Percentiles rank a stretch among this genome's conserved stretches.
Evolutionary conservation across 1,140 invertebrate species (phyloP).

Genomic region (Meloidogyne hapla): DNA sequence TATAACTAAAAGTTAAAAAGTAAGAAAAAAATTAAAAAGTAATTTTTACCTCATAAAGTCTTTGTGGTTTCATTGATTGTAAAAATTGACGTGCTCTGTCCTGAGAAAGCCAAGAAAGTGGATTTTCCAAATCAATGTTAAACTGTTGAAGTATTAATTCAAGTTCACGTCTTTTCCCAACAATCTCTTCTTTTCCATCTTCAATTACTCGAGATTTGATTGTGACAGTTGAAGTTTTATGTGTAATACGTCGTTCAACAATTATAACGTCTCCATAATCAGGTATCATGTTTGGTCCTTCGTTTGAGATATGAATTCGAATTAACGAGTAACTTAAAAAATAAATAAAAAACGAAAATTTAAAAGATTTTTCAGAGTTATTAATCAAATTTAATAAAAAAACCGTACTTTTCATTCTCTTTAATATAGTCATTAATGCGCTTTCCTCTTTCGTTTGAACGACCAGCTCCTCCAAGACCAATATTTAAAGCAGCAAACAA

Average conservation of each 20-base stretch:
- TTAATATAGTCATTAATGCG: conserved; percentile 43
- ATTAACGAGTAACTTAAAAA: conserved; percentile 30
- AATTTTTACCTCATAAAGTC: conserved; percentile 42
- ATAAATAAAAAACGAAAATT: too few relatives aligned
- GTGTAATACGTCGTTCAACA: conserved; percentile 34
- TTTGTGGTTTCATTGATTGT: conserved; percentile 50
- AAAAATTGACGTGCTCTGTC: conserved; percentile 44
- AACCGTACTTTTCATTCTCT: conserved; percentile 39
- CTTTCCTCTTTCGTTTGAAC: conserved; percentile 45
- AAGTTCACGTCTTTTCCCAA: conserved; percentile 33
- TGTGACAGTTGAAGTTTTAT: not conserved
- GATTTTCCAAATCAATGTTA: conserved; percentile 46
- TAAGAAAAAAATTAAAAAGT: not conserved
- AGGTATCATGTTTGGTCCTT: conserved; percentile 24
- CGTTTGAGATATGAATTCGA: conserved; percentile 28
- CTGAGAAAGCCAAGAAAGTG: conserved; percentile 49
- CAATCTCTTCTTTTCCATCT: conserved; percentile 29
- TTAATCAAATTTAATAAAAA: not conserved
- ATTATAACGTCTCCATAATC: conserved; percentile 36
- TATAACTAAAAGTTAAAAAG: conserved; percentile 18
- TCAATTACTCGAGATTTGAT: conserved; percentile 24
- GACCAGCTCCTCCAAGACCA: conserved; percentile 42
- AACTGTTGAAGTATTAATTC: conserved; percentile 44
- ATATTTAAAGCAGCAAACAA: conserved; percentile 49
- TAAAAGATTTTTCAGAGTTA: too few relatives aligned